Conservation (phyloP, 2,797 vertebrate genomes). For the Centroberyx gerrardi region DNA sequence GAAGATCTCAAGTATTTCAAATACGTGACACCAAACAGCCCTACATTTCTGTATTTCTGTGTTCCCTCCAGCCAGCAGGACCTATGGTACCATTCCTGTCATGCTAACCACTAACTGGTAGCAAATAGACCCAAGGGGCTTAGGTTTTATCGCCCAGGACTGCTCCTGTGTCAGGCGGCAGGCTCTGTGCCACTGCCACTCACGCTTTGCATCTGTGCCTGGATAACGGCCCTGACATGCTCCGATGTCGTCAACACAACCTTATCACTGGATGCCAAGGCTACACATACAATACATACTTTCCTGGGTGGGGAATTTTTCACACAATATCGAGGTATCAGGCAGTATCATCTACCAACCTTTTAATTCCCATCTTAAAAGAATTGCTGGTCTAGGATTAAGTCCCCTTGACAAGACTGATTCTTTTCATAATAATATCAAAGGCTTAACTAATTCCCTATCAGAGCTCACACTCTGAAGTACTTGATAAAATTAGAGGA, state of each 20-base stretch:
- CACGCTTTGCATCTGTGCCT: constrained; percentile 39
- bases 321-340: neutral
- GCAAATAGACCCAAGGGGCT: constrained; percentile 44
- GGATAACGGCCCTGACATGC: constrained; percentile 26
- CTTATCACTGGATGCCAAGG: constrained; percentile 42
- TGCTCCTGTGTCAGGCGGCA: constrained; percentile 22
- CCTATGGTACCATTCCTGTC: constrained; percentile 53
- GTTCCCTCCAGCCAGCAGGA: constrained; percentile 21
- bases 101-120: constrained; percentile 57
- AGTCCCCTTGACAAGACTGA: neutral
- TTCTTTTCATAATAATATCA: neutral
- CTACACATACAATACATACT: constrained; percentile 34
- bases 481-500: neutral
- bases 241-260: constrained; percentile 42
- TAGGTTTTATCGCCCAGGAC: constrained; percentile 45
- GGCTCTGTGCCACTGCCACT: constrained; percentile 42
- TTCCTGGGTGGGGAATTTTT: constrained; percentile 19
- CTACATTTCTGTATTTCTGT: constrained; percentile 34
- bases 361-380: too few relatives aligned
- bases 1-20: neutral
- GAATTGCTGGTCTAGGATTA: neutral
- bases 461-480: neutral
- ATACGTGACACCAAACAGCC: constrained; percentile 30
- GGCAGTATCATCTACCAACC: too few relatives aligned
- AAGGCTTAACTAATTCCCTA: neutral